Evolutionary conservation across 2,113 vertebrate species (phyloP).

Genomic region (Elephantulus edwardii): DNA sequence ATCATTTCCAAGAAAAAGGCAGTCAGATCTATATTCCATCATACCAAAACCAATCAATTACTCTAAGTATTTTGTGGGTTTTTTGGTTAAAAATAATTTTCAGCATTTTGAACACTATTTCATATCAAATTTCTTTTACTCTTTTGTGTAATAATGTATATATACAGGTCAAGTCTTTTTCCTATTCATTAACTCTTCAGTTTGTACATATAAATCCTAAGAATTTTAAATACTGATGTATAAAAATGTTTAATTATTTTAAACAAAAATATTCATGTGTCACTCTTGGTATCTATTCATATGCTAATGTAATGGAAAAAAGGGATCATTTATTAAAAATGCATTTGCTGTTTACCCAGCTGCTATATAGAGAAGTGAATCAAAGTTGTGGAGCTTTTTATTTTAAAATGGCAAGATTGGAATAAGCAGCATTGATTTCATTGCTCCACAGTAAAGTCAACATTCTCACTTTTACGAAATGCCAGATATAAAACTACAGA

Average conservation of each 20-base stretch:
- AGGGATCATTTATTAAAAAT: not conserved
- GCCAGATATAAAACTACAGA: not conserved
- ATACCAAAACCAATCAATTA: not conserved
- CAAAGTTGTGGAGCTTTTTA: not conserved
- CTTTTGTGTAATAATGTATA: not conserved
- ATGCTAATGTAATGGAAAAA: not conserved
- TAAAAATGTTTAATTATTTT: not conserved
- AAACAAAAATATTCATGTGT: not conserved
- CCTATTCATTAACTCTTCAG: not conserved
- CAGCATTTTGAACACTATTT: not conserved
- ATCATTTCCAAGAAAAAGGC: not conserved
- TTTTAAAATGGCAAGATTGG: not conserved
- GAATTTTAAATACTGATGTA: not conserved
- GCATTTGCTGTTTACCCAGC: not conserved
- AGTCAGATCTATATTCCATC: not conserved
- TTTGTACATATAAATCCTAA: not conserved
- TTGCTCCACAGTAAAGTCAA: not conserved
- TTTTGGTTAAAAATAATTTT: not conserved
- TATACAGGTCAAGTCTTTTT: not conserved
- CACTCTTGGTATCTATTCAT: not conserved
- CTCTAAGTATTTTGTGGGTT: not conserved
- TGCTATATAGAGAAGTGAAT: not conserved
- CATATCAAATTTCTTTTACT: not conserved
- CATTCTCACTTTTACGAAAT: constrained; percentile 7
- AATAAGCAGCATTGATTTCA: not conserved